A percentile compares a stretch with the other conserved stretches of the same genome.
These are phyloP conservation scores for Pelochelys cantorii DNA, from an alignment of 2,797 vertebrate genomes.

Conservation along the genomic window DNA sequence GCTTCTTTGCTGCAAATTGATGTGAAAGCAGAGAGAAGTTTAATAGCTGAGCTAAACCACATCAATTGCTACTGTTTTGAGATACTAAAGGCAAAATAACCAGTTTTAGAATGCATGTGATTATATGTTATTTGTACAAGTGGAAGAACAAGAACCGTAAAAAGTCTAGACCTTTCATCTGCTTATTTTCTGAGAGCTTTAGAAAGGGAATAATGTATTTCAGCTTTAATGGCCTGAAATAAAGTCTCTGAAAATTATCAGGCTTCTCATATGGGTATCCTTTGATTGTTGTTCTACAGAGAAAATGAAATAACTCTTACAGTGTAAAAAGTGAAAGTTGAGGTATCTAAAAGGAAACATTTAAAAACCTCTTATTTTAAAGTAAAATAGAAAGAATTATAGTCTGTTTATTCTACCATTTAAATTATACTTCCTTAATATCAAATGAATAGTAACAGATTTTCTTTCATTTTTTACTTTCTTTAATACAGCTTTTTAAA, in stretches of 20 bases:
- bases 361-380: slow-evolving; percentile 38
- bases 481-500: slow-evolving; percentile 21
- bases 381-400: slow-evolving; percentile 42
- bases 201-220: slow-evolving; percentile 84
- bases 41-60: slow-evolving; percentile 80
- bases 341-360: slow-evolving; percentile 31
- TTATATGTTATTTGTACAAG: slow-evolving; percentile 92
- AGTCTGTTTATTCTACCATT: slow-evolving; percentile 43
- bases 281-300: slow-evolving; percentile 78
- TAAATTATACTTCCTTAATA: not conserved
- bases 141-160: slow-evolving; percentile 85
- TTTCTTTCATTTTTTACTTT: slow-evolving; percentile 33
- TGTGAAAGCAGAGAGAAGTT: slow-evolving; percentile 71
- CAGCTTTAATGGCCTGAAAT: slow-evolving; percentile 81
- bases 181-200: slow-evolving; percentile 89
- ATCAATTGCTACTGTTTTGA: slow-evolving; percentile 87
- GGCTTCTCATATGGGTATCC: slow-evolving; percentile 48
- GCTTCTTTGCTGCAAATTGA: slow-evolving; percentile 71
- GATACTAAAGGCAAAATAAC: slow-evolving; percentile 86
- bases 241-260: slow-evolving; percentile 80
- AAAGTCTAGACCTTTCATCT: slow-evolving; percentile 87
- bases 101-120: slow-evolving; percentile 86
- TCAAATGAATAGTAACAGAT: slow-evolving; percentile 20
- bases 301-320: slow-evolving; percentile 57
- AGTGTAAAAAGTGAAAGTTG: slow-evolving; percentile 37